Conservation (phyloP, 2,888 invertebrate genomes). For the Scelioninae gen. 1 region DNA sequence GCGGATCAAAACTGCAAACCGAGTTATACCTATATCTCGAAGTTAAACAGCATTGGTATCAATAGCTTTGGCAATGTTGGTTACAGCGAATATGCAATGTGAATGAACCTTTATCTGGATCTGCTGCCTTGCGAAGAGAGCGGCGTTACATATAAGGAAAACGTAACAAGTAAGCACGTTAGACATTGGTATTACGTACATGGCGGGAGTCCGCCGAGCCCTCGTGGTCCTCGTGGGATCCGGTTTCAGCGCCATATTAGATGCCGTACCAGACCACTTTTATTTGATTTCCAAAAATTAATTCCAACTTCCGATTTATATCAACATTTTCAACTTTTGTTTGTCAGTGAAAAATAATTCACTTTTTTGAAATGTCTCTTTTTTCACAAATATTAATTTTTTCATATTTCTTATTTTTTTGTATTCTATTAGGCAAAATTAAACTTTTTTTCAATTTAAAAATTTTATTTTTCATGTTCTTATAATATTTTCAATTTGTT, state of each 20-base stretch:
- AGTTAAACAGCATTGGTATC: slow-evolving; percentile 29
- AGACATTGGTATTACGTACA: slow-evolving; percentile 69
- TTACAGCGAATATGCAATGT: slow-evolving; percentile 52
- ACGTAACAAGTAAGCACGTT: slow-evolving; percentile 71
- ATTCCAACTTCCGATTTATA: background rate
- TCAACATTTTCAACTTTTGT: too few species aligned
- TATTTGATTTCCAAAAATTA: slow-evolving; percentile 35
- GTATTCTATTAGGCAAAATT: too few species aligned
- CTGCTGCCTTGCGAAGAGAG: slow-evolving; percentile 59
- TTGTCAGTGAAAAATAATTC: too few species aligned
- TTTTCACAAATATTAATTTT: too few species aligned
- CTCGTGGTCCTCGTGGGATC: slow-evolving; percentile 64
- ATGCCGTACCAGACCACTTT: slow-evolving; percentile 31
- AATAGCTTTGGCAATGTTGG: slow-evolving; percentile 50
- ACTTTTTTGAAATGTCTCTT: too few species aligned
- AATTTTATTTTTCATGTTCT: too few species aligned
- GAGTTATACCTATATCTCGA: slow-evolving; percentile 46
- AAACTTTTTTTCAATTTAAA: too few species aligned
- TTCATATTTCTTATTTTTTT: too few species aligned
- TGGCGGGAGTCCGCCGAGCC: slow-evolving; percentile 60
- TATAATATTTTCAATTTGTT: background rate
- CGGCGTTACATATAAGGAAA: slow-evolving; percentile 70
- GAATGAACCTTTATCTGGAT: slow-evolving; percentile 72
- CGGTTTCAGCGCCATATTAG: slow-evolving; percentile 70
- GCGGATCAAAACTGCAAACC: slow-evolving; percentile 47